Evolutionary conservation across 2,113 vertebrate genomes (phyloP).

Genomic region (Tamias sibiricus): DNA sequence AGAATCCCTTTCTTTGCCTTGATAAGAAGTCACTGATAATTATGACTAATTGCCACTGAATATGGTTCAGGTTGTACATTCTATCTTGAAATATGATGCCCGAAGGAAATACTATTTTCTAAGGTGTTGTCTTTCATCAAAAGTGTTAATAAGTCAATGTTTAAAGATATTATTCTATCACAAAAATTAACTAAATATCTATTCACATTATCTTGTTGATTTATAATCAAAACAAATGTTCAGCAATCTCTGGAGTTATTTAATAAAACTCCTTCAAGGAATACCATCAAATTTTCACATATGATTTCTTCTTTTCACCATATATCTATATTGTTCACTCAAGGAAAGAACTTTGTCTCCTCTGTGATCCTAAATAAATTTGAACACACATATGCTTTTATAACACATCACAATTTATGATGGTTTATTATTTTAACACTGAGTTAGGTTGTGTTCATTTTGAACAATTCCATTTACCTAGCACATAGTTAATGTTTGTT

Average conservation of each 20-base stretch:
- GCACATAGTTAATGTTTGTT: background rate
- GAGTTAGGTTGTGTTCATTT: background rate
- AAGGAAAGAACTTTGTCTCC: background rate
- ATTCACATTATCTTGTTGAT: background rate
- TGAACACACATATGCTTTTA: background rate
- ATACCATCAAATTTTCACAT: background rate
- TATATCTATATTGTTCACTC: background rate
- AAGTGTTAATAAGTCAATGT: background rate
- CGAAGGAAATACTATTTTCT: constrained; percentile 27
- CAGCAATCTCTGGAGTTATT: background rate
- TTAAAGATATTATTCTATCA: background rate
- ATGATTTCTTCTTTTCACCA: background rate
- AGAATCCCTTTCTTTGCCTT: background rate
- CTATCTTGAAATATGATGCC: background rate
- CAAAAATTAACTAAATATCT: background rate
- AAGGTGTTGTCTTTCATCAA: background rate
- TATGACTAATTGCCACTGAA: background rate
- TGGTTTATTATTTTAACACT: background rate
- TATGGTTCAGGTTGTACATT: background rate
- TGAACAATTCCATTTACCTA: background rate
- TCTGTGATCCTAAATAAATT: background rate
- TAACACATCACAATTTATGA: background rate
- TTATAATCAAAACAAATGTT: background rate
- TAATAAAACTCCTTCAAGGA: background rate
- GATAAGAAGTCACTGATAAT: background rate